Percentiles rank a stretch among this genome's conserved stretches.
These are phyloP conservation scores for Drosophila santomea DNA, from an alignment of 1,140 invertebrate genomes.

Conservation along the genomic window DNA sequence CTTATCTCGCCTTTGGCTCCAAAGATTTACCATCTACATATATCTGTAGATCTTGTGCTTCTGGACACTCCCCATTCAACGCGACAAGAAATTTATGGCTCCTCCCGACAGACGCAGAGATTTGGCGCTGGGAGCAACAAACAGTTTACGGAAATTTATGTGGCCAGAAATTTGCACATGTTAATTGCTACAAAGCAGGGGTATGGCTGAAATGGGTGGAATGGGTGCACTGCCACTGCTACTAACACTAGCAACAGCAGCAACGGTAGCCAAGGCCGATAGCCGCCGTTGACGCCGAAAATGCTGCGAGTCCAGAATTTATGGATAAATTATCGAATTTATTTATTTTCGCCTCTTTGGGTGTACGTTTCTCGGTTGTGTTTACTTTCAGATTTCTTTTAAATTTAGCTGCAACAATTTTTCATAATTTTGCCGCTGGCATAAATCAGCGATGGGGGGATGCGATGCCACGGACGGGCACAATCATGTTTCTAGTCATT, in stretches of 20 bases:
- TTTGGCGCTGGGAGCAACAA: slow-evolving; percentile 42
- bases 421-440: slow-evolving; percentile 79
- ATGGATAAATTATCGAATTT: slow-evolving; percentile 77
- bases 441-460: slow-evolving; percentile 57
- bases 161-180: slow-evolving; percentile 54
- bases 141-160: slow-evolving; percentile 51
- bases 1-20: slow-evolving; percentile 11
- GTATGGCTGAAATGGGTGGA: neutral
- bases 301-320: slow-evolving; percentile 51
- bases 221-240: neutral
- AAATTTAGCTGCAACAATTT: slow-evolving; percentile 75
- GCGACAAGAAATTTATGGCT: slow-evolving; percentile 36
- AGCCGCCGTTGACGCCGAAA: slow-evolving; percentile 42
- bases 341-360: slow-evolving; percentile 39
- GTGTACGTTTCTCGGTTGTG: slow-evolving; percentile 20
- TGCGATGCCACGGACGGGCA: neutral
- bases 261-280: slow-evolving; percentile 32
- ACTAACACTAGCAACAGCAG: neutral
- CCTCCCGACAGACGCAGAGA: slow-evolving; percentile 44
- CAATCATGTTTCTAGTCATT: slow-evolving; percentile 37
- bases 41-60: slow-evolving; percentile 12
- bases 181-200: slow-evolving; percentile 55
- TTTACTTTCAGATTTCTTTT: slow-evolving; percentile 43
- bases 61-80: neutral
- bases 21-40: slow-evolving; percentile 32